Conservation (phyloP, 2,888 invertebrate species). For the Taphrorychus bicolor region DNA sequence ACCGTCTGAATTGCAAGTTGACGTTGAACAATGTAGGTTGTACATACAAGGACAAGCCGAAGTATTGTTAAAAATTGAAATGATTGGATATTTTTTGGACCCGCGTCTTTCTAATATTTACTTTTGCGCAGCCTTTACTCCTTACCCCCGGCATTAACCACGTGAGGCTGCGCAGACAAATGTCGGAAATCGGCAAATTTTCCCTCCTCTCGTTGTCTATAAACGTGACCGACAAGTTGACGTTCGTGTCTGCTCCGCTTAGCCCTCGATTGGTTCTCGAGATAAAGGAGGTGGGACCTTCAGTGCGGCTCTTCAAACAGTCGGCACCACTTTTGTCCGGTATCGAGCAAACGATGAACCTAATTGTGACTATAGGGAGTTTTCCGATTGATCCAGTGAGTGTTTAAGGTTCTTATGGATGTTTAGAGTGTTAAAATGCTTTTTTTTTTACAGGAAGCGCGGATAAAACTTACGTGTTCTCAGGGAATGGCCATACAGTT, state of each 20-base stretch:
- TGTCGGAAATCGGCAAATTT: conserved; percentile 73
- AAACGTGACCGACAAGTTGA: conserved; percentile 68
- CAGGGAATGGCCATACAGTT: conserved; percentile 70
- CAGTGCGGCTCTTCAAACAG: conserved; percentile 62
- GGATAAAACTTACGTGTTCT: conserved; percentile 70
- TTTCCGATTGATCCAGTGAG: conserved; percentile 73
- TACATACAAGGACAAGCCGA: too few relatives aligned
- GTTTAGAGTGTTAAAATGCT: background rate
- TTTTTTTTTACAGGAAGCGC: conserved; percentile 52
- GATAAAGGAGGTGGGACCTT: conserved; percentile 57
- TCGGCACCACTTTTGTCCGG: conserved; percentile 81
- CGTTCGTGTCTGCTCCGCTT: conserved; percentile 73
- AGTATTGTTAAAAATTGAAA: too few relatives aligned
- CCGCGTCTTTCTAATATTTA: background rate
- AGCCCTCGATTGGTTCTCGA: conserved; percentile 64
- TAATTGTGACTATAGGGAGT: conserved; percentile 82
- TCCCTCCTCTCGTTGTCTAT: conserved; percentile 75
- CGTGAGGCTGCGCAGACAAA: conserved; percentile 67
- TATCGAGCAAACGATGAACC: conserved; percentile 76
- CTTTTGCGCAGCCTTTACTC: conserved; percentile 55
- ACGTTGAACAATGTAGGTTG: too few relatives aligned
- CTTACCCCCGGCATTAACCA: conserved; percentile 70
- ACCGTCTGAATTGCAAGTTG: too few relatives aligned
- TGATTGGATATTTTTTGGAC: too few relatives aligned
- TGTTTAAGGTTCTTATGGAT: conserved; percentile 32